Evolutionary conservation across 2,797 vertebrate species (phyloP).

Genomic region (Sylvilagus floridanus): DNA sequence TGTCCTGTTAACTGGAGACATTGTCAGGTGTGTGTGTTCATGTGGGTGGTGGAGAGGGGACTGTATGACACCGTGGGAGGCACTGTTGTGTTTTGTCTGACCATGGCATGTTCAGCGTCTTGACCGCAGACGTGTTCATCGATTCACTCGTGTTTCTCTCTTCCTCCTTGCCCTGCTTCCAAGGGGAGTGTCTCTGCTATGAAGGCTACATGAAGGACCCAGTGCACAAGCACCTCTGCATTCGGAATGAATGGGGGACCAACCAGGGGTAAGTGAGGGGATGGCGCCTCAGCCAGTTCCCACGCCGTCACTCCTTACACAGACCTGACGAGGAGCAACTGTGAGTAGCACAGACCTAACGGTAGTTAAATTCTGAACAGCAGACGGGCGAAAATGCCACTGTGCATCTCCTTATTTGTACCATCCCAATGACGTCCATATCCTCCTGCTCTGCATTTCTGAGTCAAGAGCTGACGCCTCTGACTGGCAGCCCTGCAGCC

Average conservation of each 20-base stretch:
- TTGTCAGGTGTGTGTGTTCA: neutral
- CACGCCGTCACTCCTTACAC: neutral
- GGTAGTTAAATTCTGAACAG: constrained; percentile 29
- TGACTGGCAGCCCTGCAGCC: constrained; percentile 33
- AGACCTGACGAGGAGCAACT: neutral
- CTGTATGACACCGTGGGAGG: neutral
- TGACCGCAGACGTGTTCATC: constrained; percentile 19
- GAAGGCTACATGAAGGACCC: constrained; percentile 99
- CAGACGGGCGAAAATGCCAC: constrained; percentile 23
- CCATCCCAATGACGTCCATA: neutral
- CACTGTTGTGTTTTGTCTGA: neutral
- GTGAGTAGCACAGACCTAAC: neutral
- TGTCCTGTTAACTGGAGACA: neutral
- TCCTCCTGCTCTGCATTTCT: constrained; percentile 4
- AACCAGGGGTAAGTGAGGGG: constrained; percentile 96
- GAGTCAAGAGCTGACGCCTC: constrained; percentile 60
- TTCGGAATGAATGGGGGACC: constrained; percentile 98
- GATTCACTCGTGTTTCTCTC: constrained; percentile 55
- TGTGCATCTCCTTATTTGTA: constrained; percentile 26
- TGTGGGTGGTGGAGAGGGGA: neutral
- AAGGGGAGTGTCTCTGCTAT: constrained; percentile 97
- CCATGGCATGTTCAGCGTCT: neutral
- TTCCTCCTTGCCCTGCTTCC: constrained; percentile 25
- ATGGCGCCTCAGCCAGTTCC: neutral
- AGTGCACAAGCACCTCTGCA: constrained; percentile 98